Percentiles rank a stretch among this genome's conserved stretches.
phyloP scores from a whole-genome alignment of 2,113 vertebrate species.

The Phyllostomus discolor region DNA sequence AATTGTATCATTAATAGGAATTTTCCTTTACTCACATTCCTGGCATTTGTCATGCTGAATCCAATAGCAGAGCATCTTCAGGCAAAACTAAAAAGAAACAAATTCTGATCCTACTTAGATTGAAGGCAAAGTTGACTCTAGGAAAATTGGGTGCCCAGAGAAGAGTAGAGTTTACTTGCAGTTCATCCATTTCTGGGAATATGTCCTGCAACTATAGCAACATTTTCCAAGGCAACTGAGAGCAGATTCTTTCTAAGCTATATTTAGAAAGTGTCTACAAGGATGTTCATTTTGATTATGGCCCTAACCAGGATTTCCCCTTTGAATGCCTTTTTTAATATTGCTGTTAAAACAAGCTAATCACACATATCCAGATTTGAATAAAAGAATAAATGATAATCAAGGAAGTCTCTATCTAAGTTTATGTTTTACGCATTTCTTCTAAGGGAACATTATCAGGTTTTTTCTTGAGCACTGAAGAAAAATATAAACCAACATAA shows the following conservation, averaged over 20 bases:
- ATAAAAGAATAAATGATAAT: slow-evolving; percentile 55
- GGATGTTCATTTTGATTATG: slow-evolving; percentile 78
- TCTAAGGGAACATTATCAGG: neutral
- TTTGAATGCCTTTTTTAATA: slow-evolving; percentile 47
- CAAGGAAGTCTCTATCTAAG: slow-evolving; percentile 34
- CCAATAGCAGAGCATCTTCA: neutral
- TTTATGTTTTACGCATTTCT: slow-evolving; percentile 61
- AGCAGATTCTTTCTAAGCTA: slow-evolving; percentile 77
- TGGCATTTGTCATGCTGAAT: neutral
- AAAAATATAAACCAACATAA: slow-evolving; percentile 18
- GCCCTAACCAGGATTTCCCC: slow-evolving; percentile 58
- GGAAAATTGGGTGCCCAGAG: slow-evolving; percentile 55
- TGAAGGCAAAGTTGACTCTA: slow-evolving; percentile 24
- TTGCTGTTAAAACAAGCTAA: slow-evolving; percentile 35
- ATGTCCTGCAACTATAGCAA: slow-evolving; percentile 85
- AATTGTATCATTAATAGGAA: neutral
- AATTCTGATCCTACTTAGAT: neutral
- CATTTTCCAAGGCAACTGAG: slow-evolving; percentile 84
- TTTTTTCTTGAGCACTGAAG: slow-evolving; percentile 23
- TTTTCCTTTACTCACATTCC: slow-evolving; percentile 40
- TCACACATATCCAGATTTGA: slow-evolving; percentile 45
- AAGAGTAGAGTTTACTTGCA: slow-evolving; percentile 76
- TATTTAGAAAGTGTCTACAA: slow-evolving; percentile 79
- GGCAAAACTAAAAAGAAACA: neutral
- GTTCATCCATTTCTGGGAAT: slow-evolving; percentile 72